A percentile compares a stretch with the other conserved stretches of the same genome.
These are phyloP conservation scores for Aromia moschata DNA, from an alignment of 2,888 invertebrate genomes.

Conservation along the genomic window DNA sequence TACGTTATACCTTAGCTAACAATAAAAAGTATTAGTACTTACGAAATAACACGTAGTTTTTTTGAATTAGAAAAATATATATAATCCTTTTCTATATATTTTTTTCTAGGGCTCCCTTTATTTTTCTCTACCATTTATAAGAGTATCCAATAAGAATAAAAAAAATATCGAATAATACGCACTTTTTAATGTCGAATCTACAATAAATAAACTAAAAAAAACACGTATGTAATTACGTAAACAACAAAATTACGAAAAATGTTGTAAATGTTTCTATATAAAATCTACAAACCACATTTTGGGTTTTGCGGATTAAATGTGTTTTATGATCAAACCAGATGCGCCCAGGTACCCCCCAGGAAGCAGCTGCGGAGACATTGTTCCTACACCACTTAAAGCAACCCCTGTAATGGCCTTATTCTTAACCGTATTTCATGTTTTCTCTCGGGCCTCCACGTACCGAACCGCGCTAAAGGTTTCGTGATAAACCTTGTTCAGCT, in stretches of 20 bases:
- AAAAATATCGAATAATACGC: too few species aligned
- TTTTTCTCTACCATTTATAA: too few species aligned
- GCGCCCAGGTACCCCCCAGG: slow-evolving; percentile 37
- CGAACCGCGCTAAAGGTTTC: slow-evolving; percentile 12
- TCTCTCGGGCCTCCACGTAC: slow-evolving; percentile 15
- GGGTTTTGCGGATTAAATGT: slow-evolving; percentile 29
- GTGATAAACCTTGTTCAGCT: slow-evolving; percentile 15
- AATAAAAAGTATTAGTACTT: too few species aligned
- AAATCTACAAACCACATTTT: slow-evolving; percentile 9
- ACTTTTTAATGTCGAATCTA: too few species aligned
- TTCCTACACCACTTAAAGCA: slow-evolving; percentile 46
- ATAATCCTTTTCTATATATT: too few species aligned
- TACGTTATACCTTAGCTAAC: too few species aligned
- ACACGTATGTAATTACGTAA: too few species aligned
- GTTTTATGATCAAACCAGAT: slow-evolving; percentile 41
- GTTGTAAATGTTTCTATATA: not conserved
- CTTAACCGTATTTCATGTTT: slow-evolving; percentile 35
- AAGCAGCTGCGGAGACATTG: slow-evolving; percentile 44
- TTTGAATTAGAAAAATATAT: too few species aligned
- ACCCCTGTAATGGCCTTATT: slow-evolving; percentile 44
- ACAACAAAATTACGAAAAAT: not conserved
- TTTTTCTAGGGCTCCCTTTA: too few species aligned
- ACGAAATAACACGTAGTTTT: too few species aligned
- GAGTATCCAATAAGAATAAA: too few species aligned
- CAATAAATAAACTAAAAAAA: too few species aligned